Evolutionary conservation across 1,140 invertebrate species (phyloP).

Genomic region (Cepaea nemoralis): DNA sequence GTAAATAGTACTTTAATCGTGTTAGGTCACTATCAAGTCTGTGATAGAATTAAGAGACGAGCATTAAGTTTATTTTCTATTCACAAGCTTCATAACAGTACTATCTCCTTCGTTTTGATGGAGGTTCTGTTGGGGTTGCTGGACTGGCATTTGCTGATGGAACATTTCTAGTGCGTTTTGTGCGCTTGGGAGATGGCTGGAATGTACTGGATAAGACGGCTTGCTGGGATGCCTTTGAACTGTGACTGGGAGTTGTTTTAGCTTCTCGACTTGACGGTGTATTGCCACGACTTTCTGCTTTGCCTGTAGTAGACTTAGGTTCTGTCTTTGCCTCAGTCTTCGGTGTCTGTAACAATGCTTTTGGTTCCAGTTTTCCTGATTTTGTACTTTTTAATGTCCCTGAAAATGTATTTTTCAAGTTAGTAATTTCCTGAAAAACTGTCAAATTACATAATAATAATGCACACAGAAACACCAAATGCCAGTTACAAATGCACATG

Average conservation of each 20-base stretch:
- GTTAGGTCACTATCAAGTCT: no score
- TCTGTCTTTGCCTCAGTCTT: background rate
- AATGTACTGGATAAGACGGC: slow-evolving; percentile 44
- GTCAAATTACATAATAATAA: no score
- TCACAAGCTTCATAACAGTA: background rate
- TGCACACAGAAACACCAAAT: no score
- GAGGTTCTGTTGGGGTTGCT: slow-evolving; percentile 56
- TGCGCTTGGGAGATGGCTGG: slow-evolving; percentile 63
- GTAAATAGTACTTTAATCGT: no score
- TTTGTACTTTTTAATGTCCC: background rate
- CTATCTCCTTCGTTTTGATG: slow-evolving; percentile 52
- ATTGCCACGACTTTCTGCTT: slow-evolving; percentile 17
- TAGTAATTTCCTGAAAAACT: no score
- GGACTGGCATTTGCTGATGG: slow-evolving; percentile 57
- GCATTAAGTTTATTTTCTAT: no score
- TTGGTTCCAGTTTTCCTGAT: background rate
- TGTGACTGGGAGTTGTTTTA: background rate
- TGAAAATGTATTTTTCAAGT: slow-evolving; percentile 18
- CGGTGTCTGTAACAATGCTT: background rate
- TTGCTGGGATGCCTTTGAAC: slow-evolving; percentile 44
- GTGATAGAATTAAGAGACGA: no score
- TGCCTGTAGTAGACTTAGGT: slow-evolving; percentile 11
- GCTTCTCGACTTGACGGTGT: background rate
- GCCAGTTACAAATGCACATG: no score
- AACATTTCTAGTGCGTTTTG: slow-evolving; percentile 62